These are phyloP conservation scores for Lates calcarifer DNA, from an alignment of 2,113 vertebrate species.

Conservation along the genomic window DNA sequence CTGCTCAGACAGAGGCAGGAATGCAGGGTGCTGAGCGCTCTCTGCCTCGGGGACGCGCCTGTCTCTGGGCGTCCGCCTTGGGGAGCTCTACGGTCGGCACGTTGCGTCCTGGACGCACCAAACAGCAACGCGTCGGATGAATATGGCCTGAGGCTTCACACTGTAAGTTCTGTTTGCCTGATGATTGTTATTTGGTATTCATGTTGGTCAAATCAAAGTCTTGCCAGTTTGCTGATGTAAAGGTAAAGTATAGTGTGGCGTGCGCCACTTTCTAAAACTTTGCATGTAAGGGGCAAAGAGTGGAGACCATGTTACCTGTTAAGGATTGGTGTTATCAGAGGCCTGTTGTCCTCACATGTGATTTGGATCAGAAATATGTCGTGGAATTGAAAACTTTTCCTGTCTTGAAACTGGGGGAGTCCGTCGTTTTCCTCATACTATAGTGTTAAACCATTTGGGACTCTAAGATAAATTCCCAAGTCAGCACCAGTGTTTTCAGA, in stretches of 20 bases:
- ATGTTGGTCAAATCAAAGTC: not conserved
- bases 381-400: not conserved
- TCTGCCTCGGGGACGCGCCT: slow-evolving; percentile 69
- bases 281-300: no score
- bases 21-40: slow-evolving; percentile 72
- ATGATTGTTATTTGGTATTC: not conserved
- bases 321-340: not conserved
- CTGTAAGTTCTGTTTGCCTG: slow-evolving; percentile 57
- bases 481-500: not conserved
- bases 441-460: not conserved
- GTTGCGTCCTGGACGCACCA: slow-evolving; percentile 32
- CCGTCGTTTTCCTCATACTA: not conserved
- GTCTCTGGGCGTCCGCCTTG: slow-evolving; percentile 45
- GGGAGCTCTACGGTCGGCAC: slow-evolving; percentile 55
- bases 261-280: not conserved
- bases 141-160: slow-evolving; percentile 48
- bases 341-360: not conserved
- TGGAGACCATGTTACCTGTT: no score
- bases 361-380: not conserved
- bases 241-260: not conserved
- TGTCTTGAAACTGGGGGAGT: no score
- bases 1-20: slow-evolving; percentile 83
- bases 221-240: not conserved
- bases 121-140: slow-evolving; percentile 36
- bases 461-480: no score